Evolutionary conservation across 2,888 invertebrate genomes (phyloP).

Genomic region (Hoplodrina ambigua): DNA sequence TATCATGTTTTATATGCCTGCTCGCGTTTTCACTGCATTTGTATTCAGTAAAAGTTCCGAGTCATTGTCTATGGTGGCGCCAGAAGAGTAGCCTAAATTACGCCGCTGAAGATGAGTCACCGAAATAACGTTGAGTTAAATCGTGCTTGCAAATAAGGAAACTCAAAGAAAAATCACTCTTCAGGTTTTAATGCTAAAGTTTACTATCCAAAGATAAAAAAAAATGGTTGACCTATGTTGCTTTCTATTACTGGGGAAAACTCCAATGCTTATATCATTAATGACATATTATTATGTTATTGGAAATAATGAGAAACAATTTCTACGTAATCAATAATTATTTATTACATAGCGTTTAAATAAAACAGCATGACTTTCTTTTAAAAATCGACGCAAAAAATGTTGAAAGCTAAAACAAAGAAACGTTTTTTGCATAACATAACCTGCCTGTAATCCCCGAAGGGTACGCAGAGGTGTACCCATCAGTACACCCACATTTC

Average conservation of each 20-base stretch:
- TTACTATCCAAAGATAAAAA: not conserved
- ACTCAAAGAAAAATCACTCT: no score
- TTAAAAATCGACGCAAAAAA: not conserved
- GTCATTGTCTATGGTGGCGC: slow-evolving; percentile 4
- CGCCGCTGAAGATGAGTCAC: not conserved
- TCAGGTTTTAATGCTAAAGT: no score
- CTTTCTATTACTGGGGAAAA: not conserved
- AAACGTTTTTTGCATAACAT: no score
- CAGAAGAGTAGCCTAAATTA: not conserved
- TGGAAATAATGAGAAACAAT: not conserved
- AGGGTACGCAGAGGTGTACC: no score
- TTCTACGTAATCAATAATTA: not conserved
- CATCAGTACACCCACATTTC: no score
- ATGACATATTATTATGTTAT: not conserved
- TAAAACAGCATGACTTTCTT: not conserved
- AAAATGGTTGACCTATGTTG: slow-evolving; percentile 2
- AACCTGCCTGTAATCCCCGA: no score
- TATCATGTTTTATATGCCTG: slow-evolving; percentile 12
- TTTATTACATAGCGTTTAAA: not conserved
- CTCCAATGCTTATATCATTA: not conserved
- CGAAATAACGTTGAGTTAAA: not conserved
- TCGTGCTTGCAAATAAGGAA: no score
- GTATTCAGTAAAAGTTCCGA: slow-evolving; percentile 15
- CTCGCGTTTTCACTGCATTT: not conserved
- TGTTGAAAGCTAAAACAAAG: no score